Conservation (phyloP, 2,113 vertebrate species). For the Leucopsar rothschildi region DNA sequence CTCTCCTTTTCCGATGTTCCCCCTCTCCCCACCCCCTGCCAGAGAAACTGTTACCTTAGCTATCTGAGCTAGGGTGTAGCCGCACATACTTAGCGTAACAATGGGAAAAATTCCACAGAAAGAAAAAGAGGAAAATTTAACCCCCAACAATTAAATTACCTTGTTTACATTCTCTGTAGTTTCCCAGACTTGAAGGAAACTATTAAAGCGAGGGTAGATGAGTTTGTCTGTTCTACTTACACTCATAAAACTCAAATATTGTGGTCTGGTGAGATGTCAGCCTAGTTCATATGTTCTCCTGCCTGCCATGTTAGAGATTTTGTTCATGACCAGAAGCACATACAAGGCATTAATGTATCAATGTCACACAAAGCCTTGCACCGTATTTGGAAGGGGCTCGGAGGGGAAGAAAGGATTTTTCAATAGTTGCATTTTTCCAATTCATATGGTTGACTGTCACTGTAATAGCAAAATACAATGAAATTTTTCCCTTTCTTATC, state of each 20-base stretch:
- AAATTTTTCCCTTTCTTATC: conserved; percentile 56
- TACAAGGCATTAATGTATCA: neutral
- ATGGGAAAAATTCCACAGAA: too few species aligned
- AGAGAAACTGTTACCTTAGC: too few species aligned
- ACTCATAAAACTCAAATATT: neutral
- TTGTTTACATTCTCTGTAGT: conserved; percentile 7
- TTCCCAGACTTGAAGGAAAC: conserved; percentile 15
- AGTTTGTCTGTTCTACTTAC: neutral
- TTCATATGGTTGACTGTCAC: conserved; percentile 5
- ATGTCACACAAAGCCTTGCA: neutral
- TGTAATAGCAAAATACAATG: conserved; percentile 15
- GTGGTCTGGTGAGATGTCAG: neutral
- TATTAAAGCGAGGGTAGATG: neutral
- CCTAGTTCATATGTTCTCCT: conserved; percentile 1
- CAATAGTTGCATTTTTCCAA: conserved; percentile 19
- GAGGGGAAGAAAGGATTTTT: neutral
- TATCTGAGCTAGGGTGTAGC: too few species aligned
- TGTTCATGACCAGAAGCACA: neutral
- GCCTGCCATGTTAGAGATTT: neutral
- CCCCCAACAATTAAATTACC: neutral
- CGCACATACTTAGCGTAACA: too few species aligned
- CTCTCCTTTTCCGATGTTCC: too few species aligned
- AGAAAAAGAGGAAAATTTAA: too few species aligned
- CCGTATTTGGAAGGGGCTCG: neutral
- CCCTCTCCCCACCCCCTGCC: too few species aligned